Percentiles rank a stretch among this genome's conserved stretches.
Conservation (phyloP, 2,797 vertebrate species). For the Myotis myotis region DNA sequence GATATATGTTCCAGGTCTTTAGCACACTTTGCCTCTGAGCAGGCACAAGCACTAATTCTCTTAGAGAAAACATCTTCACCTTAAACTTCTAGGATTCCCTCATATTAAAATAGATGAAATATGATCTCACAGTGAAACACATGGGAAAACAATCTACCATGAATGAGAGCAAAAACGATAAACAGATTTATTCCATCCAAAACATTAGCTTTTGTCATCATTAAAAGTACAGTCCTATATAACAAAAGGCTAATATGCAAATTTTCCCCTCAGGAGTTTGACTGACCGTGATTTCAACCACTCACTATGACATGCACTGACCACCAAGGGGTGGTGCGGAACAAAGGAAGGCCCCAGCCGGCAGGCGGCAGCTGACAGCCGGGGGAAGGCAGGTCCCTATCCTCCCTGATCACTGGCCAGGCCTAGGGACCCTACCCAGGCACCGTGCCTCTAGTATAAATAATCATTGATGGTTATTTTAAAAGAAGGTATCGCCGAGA, state of each 20-base stretch:
- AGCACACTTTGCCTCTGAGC: neutral
- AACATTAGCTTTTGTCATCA: neutral
- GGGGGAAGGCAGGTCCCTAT: no score
- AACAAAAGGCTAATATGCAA: no score
- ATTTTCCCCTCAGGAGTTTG: no score
- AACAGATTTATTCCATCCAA: conserved; percentile 1
- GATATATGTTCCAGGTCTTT: neutral
- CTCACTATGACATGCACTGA: no score
- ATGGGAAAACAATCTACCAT: neutral
- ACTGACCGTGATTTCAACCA: no score
- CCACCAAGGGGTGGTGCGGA: no score
- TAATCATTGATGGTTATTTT: neutral
- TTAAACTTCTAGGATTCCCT: conserved; percentile 15
- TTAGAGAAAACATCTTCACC: conserved; percentile 33
- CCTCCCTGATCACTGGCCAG: no score
- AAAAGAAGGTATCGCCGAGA: neutral
- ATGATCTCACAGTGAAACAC: conserved; percentile 5
- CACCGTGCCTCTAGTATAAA: neutral
- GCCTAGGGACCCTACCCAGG: no score
- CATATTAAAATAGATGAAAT: conserved; percentile 1
- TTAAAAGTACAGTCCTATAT: neutral
- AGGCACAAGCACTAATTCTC: conserved; percentile 12
- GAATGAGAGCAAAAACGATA: neutral
- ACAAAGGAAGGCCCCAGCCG: no score
- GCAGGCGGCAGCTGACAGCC: no score